Conservation (phyloP, 2,113 vertebrate genomes). For the Pteropus alecto region DNA sequence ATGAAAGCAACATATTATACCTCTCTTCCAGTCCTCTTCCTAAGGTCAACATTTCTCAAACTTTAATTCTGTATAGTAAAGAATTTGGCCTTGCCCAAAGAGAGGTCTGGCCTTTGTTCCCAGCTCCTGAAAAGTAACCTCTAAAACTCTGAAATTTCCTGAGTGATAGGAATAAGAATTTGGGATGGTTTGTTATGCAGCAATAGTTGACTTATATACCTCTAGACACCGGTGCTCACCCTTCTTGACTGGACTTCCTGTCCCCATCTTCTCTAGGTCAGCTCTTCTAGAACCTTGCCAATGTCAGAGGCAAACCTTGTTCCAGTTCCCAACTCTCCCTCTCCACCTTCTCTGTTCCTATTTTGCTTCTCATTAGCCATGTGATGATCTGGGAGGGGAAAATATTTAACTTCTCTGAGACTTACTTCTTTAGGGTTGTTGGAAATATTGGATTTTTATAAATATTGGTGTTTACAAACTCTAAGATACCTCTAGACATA, state of each 20-base stretch:
- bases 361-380: conserved; percentile 7
- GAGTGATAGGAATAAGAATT: not conserved
- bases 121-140: not conserved
- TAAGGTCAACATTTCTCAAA: not conserved
- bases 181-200: not conserved
- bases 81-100: not conserved
- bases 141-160: not conserved
- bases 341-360: not conserved
- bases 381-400: not conserved
- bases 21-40: not conserved
- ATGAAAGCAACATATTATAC: not conserved
- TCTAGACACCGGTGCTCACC: not conserved
- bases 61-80: not conserved
- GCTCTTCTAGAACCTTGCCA: not conserved
- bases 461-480: not conserved
- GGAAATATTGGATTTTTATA: not conserved
- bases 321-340: not conserved
- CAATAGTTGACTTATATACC: not conserved
- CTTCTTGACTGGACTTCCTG: not conserved
- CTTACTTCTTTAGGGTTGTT: not conserved
- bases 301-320: not conserved
- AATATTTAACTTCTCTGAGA: conserved; percentile 15
- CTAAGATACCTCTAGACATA: not conserved
- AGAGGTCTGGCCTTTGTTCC: not conserved
- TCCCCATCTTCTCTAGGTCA: not conserved